A percentile compares a stretch with the other conserved stretches of the same genome.
phyloP scores from a whole-genome alignment of 2,888 invertebrate genomes.

The Argyra leucocephala region DNA sequence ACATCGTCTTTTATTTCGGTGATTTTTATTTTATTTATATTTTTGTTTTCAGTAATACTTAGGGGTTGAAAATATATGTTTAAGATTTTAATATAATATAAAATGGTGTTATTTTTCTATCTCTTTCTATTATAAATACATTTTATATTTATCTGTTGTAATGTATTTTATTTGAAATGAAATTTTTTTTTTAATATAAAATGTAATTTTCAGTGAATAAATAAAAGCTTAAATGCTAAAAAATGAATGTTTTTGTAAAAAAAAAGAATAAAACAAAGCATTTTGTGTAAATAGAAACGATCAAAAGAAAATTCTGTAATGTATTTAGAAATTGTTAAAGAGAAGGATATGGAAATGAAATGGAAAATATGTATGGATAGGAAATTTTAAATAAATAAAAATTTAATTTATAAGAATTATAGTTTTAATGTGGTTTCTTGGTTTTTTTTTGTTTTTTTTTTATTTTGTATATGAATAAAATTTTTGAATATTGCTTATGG shows the following conservation, averaged over 20 bases:
- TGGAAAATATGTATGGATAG: not conserved
- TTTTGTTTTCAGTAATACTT: not conserved
- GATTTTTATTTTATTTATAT: not conserved
- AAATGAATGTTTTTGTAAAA: not conserved
- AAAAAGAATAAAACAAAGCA: no score
- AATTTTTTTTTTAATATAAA: not conserved
- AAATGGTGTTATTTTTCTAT: not conserved
- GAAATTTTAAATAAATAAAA: not conserved
- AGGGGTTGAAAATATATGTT: not conserved
- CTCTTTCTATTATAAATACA: not conserved
- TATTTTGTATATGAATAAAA: no score
- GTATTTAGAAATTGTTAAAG: not conserved
- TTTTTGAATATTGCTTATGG: no score
- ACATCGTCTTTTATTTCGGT: no score
- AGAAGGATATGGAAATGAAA: not conserved
- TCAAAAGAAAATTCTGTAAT: no score
- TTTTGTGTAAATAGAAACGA: not conserved
- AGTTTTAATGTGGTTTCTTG: no score
- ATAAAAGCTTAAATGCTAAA: not conserved
- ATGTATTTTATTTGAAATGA: no score
- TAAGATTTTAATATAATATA: not conserved
- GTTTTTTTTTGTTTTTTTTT: no score
- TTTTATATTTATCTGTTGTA: no score
- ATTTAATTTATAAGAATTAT: no score
- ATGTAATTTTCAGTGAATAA: not conserved